Base-by-base conservation (phyloP, 2,888 invertebrate genomes). In the Drosophila hamatofila region DNA sequence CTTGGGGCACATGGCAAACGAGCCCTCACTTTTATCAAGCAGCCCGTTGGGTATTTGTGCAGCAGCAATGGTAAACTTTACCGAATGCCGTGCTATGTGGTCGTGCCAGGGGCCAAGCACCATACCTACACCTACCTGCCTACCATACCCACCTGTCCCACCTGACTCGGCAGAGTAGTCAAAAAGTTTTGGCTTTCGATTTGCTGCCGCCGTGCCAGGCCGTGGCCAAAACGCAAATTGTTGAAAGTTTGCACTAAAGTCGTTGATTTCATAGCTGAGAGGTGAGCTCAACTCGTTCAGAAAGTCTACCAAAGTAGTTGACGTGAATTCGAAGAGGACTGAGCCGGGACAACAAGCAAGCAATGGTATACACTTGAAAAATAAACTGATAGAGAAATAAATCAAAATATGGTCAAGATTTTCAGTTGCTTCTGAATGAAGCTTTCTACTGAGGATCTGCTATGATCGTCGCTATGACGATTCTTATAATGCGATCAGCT, bases 181-280 rank as follows among this genome's bases (percentile, higher is more conserved):
- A 69, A 87, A 85, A 85, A 85, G 82, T 89, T 85, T 83, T 79
- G 77, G 89, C 80, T 87, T 85, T 85, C 89, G 88, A 87, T 89
- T 85, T 85, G 87, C 71, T 74, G 80, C 71, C 63, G 68, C 75
- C 75, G 81, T 89, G 84, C 84, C 84, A 85, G 88, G 84, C 84
- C 84, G 85, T 84, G 79, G 84, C 84, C 84, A 89, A 86, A 87
- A 88, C 86, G 90, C 88, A 87, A 87, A 87, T 89, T 87, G 86
- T 85, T 89, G 79, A 87, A 87, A 87, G 86, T 87, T 87, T 87
- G 86, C 82, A 84, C 84, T 87, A 81, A 85, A 85, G 84, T 85
- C 84, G 84, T 85, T 85, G 84, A 85, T 85, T 85, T 89, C 89
- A 89, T 89, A 85, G 84, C 87, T 85, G 89, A 85, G 89, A 85